Base-by-base conservation (phyloP, 2,113 vertebrate genomes). In the Cynoglossus semilaevis region DNA sequence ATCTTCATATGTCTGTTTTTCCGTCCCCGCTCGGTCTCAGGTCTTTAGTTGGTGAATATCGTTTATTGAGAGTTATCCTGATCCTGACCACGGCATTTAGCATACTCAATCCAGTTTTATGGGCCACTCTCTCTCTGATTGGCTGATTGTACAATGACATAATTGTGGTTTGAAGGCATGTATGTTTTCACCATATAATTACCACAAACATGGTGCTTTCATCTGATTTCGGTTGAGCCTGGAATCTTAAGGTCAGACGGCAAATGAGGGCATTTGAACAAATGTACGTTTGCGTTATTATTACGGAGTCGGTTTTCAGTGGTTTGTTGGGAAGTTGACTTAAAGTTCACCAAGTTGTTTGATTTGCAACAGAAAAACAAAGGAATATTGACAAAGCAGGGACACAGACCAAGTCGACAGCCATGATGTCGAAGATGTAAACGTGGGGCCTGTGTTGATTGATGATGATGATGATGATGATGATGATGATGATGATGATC, bases 1-100 rank as follows among this genome's bases (percentile, higher is more conserved):
- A 44, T 51, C 47, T 37, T 53, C 14, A 13, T 49, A 15, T 58
- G 40, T 64, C 52, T 77, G 54, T 76, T 70, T 76, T 29, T 29
- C 22, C 22, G 6, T 29, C 22, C 6, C 22, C 22, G 3, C 6
- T 29, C 22, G 6, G 6, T 6, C 22, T 29, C 6, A 29, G 22
- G 22, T 29, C 22, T 29, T 29, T 29, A n/a, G 22, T 29, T 29
- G 2, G 22, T 29, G 22, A 29, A 29, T 29, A 29, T 29, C 6
- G 22, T 29, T 2, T 29, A 29, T 29, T 29, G 3, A 29, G 22
- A 29, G 22, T 29, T 29, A 6, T 29, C 22, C 22, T 6, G 6
- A 29, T 29, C 22, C 6, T 29, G 22, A 29, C 22, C 22, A 29
- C 22, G 22, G 22, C 11, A 4, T 41, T 41, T 5, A 41, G 9